Conservation (phyloP, 2,797 vertebrate genomes). For the Pipistrellus pipistrellus region DNA sequence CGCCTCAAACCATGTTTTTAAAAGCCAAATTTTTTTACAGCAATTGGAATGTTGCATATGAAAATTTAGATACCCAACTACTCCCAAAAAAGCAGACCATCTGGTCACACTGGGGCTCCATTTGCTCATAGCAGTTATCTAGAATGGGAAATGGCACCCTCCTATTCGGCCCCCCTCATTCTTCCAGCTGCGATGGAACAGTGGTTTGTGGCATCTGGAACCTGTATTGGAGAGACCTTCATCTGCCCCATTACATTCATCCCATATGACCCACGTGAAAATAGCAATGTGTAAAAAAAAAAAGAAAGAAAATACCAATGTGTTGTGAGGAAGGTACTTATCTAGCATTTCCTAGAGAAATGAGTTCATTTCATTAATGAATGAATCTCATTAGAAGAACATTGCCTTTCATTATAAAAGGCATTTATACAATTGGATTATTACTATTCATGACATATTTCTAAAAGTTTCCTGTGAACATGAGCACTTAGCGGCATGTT, state of each 20-base stretch:
- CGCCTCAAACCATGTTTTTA: neutral
- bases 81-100: neutral
- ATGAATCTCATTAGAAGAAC: slow-evolving; percentile 62
- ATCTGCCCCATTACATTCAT: neutral
- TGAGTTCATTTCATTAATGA: slow-evolving; percentile 32
- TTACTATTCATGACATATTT: slow-evolving; percentile 23
- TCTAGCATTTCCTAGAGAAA: neutral
- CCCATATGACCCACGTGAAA: neutral
- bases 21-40: slow-evolving; percentile 32
- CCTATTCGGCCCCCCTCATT: neutral
- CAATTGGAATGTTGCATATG: neutral
- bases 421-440: neutral
- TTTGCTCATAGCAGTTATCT: neutral
- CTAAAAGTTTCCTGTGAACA: slow-evolving; percentile 46
- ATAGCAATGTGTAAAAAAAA: neutral
- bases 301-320: neutral
- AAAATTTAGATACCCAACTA: slow-evolving; percentile 58
- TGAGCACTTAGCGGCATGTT: slow-evolving; percentile 19
- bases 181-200: neutral
- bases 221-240: neutral
- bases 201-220: neutral
- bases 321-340: neutral
- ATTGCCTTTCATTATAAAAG: slow-evolving; percentile 46
- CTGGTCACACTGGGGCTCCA: slow-evolving; percentile 10
- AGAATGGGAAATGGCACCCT: neutral